These are phyloP conservation scores for Xiphophorus couchianus DNA, from an alignment of 2,113 vertebrate species.

Conservation along the genomic window DNA sequence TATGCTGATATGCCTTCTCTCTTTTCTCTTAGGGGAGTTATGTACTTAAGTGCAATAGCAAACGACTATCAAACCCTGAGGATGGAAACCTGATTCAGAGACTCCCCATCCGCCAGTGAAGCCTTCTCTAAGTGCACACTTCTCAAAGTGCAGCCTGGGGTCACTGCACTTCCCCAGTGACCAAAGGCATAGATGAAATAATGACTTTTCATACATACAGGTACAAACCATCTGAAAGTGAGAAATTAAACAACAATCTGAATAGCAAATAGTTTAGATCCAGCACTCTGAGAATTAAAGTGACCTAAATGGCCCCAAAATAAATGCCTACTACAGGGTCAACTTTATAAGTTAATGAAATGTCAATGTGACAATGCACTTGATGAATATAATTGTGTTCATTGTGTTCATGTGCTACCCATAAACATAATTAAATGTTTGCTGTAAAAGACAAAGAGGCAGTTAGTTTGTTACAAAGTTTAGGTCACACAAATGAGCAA, in stretches of 20 bases:
- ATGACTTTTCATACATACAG: constrained; percentile 64
- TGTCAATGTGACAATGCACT: constrained; percentile 20
- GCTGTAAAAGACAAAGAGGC: not conserved
- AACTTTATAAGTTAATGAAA: constrained; percentile 38
- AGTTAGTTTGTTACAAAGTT: not conserved
- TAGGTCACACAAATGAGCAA: not conserved
- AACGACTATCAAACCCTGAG: constrained; percentile 67
- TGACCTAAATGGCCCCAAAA: constrained; percentile 44
- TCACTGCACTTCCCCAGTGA: constrained; percentile 40
- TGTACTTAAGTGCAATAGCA: constrained; percentile 70
- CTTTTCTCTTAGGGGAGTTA: constrained; percentile 53
- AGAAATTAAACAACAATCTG: constrained; percentile 46
- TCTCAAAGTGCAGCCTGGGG: not conserved
- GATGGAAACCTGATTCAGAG: constrained; percentile 66
- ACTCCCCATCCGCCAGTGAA: constrained; percentile 55
- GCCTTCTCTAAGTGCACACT: constrained; percentile 43
- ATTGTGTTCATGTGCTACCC: not conserved
- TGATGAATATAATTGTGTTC: constrained; percentile 2
- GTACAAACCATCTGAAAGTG: constrained; percentile 32
- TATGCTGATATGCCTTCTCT: constrained; percentile 22
- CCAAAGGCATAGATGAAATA: constrained; percentile 60
- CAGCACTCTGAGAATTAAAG: constrained; percentile 16
- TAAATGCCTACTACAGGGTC: constrained; percentile 42
- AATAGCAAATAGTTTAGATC: constrained; percentile 52
- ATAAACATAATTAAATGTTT: not conserved